These are phyloP conservation scores for Acanthurus tractus DNA, from an alignment of 2,797 vertebrate genomes.

Conservation along the genomic window DNA sequence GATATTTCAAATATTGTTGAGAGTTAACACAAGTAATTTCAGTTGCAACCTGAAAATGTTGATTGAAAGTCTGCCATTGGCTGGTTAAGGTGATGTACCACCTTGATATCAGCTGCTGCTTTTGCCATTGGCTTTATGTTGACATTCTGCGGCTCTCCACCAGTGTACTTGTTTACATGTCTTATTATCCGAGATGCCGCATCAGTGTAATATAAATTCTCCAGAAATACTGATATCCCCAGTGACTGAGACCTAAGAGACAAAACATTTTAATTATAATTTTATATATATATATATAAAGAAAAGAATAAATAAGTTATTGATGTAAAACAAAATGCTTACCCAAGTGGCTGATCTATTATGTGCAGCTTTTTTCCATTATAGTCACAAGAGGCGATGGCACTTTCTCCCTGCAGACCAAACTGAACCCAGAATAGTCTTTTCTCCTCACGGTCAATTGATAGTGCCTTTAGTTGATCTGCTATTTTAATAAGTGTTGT, in stretches of 20 bases:
- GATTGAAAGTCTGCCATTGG: conserved; percentile 67
- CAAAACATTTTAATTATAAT: background rate
- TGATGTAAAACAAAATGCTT: conserved; percentile 38
- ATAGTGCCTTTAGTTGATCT: conserved; percentile 81
- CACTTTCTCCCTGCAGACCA: conserved; percentile 65
- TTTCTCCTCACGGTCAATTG: conserved; percentile 84
- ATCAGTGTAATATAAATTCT: conserved; percentile 89
- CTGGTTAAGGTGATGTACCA: conserved; percentile 88
- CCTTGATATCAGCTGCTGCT: conserved; percentile 84
- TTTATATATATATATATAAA: no score
- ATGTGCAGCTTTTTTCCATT: conserved; percentile 82
- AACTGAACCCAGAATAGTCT: conserved; percentile 92
- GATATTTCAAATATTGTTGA: background rate
- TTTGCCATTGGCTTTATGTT: conserved; percentile 78
- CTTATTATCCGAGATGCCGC: conserved; percentile 83
- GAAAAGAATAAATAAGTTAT: background rate
- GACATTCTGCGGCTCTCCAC: conserved; percentile 83
- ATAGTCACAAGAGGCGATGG: conserved; percentile 91
- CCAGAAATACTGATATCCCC: conserved; percentile 88
- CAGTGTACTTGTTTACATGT: conserved; percentile 88
- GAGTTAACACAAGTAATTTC: background rate
- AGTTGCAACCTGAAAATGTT: conserved; percentile 70
- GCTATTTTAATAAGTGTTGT: conserved; percentile 82
- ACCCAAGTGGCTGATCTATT: conserved; percentile 83
- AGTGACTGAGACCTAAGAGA: conserved; percentile 81